Base-by-base conservation (phyloP, 2,888 invertebrate species). In the Alloplasta piceator region DNA sequence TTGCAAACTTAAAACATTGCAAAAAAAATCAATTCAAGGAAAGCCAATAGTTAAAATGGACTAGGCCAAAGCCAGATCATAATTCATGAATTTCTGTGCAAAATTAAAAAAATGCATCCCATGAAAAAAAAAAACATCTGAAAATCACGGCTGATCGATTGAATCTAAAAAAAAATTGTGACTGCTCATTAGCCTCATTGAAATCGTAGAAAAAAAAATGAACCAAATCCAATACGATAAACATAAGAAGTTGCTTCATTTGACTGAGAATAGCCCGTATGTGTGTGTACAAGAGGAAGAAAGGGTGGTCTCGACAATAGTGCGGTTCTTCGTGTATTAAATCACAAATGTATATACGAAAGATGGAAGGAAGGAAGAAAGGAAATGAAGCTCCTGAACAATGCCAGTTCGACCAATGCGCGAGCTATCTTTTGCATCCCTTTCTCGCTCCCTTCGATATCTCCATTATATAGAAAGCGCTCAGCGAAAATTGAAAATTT, bases 321-420 rank as follows among this genome's bases (percentile, higher is more conserved):
- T 87, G 85, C 78, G 72, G 85, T 87, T 68, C 26, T 26, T 78
- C 58, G 73, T 85, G 82, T 87, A 88, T 88, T 87, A 87, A 88
- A 88, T 88, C 88, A 87, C 86, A 88, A 88, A 87, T 87, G 87
- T 87, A 88, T 86, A 86, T 86, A 87, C 83, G 76, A 55, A 75
- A 83, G 70, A 66, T 63, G 71, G 55, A 71, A 68, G 43, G 64
- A 58, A 78, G 78, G 43, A 61, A 68, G 60, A 70, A 71, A 46
- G 80, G 58, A 82, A 82, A 78, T 71, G 74, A 82, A 82, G 70
- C 78, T 75, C 46, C 39, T 50, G 81, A 82, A 82, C 78, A 82
- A 82, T 78, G 70, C 58, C 55, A 71, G 12, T 36, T 52, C 70
- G 70, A 61, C 74, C 81, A 70, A 78, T 78, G 64, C 74, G 16